Base-by-base conservation (phyloP, 2,797 vertebrate species). In the Scomberomorus guttatus region DNA sequence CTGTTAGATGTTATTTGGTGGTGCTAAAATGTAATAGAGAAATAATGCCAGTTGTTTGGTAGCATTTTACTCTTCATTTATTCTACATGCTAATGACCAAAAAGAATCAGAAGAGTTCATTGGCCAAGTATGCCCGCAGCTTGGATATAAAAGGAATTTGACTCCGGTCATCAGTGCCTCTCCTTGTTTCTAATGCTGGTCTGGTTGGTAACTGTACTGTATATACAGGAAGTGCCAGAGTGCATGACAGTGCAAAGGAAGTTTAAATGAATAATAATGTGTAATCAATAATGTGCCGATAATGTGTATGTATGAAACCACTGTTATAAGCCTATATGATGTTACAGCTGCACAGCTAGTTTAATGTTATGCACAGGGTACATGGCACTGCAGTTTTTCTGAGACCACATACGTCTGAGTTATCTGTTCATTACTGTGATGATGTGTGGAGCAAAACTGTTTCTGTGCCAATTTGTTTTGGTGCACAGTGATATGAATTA, bases 251-350 rank as follows among this genome's bases (percentile, higher is more conserved):
- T 42, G 54, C 22, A 66, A 39, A 67, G 51, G 10, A 24, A 25
- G 29, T 77, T 22, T 61, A 12, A 80, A 64, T 70, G 74, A 72
- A 72, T 44, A 50, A 71, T 54, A 50, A 50, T 34, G 25, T 50
- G 13, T 11, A 27, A 65, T 72, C 25, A 51, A 63, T 80, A 72
- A 69, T 14, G 24, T 25, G 27, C 24, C 13, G 42, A 27, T 4
- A 24, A 42, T 37, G 24, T 25, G 54, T 32, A 55, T 18, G 22
- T 4, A 27, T 46, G 29, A 14, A 39, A 34, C 34, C 18, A 5
- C 1, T n/a, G 57, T 13, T 5, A 59, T 22, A n/a, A 7, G 29
- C 34, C 11, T 12, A n/a, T 20, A 13, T 37, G 32, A 59, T 12
- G 1, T 37, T 52, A 37, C 39, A 68, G 61, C 39, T 65, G 51